These are phyloP conservation scores for Istiophorus platypterus DNA, from an alignment of 2,113 vertebrate species.

Conservation along the genomic window DNA sequence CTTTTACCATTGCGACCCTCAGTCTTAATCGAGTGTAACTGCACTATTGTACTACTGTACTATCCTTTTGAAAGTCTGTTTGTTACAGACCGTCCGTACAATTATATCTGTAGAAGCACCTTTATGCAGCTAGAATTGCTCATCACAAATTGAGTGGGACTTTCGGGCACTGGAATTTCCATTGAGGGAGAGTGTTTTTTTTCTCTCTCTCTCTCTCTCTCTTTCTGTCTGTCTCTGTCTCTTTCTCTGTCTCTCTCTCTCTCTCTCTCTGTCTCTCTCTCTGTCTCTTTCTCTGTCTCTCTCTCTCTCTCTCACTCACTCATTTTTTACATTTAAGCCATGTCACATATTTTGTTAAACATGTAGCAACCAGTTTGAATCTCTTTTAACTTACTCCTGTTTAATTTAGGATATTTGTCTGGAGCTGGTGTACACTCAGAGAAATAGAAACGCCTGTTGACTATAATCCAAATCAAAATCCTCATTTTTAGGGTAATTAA, in stretches of 20 bases:
- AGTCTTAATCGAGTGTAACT: neutral
- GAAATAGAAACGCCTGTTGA: neutral
- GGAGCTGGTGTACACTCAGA: neutral
- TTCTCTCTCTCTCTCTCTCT: neutral
- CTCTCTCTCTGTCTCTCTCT: neutral
- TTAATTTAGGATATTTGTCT: neutral
- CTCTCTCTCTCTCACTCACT: neutral
- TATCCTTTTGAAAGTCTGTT: neutral
- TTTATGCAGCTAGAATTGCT: slow-evolving; percentile 7
- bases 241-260: neutral
- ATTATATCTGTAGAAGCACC: neutral
- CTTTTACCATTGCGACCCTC: neutral
- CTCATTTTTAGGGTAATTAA: too few species aligned
- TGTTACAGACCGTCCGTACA: neutral
- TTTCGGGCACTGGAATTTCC: neutral
- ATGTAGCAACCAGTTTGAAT: neutral
- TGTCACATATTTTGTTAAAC: neutral
- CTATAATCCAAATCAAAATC: neutral
- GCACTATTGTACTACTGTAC: neutral
- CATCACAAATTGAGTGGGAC: slow-evolving; percentile 29
- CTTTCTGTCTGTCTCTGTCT: neutral
- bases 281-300: too few species aligned
- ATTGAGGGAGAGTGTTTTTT: neutral
- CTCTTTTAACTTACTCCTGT: neutral
- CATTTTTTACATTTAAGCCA: neutral